These are phyloP conservation scores for Anoplophora glabripennis DNA, from an alignment of 1,140 invertebrate genomes.

Conservation along the genomic window DNA sequence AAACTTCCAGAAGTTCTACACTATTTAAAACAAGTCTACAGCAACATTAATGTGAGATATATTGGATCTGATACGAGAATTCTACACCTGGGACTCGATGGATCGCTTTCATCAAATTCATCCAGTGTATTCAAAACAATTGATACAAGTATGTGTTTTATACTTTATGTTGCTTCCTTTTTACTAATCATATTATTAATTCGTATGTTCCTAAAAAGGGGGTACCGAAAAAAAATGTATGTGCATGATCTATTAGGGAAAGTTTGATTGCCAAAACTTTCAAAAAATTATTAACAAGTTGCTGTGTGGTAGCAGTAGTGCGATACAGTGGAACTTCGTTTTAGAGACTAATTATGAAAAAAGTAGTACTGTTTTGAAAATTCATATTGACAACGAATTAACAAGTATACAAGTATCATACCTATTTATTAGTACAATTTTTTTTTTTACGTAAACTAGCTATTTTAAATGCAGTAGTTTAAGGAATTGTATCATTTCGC, in stretches of 20 bases:
- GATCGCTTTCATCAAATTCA: not conserved
- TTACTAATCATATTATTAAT: conserved; percentile 70
- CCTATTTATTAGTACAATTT: too few species aligned
- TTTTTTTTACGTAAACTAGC: too few species aligned
- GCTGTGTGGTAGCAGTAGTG: not conserved
- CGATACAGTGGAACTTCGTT: not conserved
- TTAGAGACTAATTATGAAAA: too few species aligned
- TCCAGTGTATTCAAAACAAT: conserved; percentile 50
- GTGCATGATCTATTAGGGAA: conserved; percentile 62
- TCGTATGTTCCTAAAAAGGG: conserved; percentile 68
- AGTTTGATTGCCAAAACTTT: conserved; percentile 51
- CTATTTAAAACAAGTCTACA: conserved; percentile 76
- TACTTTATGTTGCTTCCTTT: conserved; percentile 69
- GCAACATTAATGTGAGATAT: conserved; percentile 44
- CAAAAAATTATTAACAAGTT: not conserved
- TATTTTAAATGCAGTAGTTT: too few species aligned
- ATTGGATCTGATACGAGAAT: conserved; percentile 42
- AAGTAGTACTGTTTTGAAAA: too few species aligned
- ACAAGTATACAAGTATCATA: too few species aligned
- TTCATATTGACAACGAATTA: too few species aligned
- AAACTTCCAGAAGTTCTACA: conserved; percentile 66
- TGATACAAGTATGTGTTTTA: conserved; percentile 72
- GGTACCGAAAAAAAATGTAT: conserved; percentile 67
- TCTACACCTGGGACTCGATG: conserved; percentile 31
- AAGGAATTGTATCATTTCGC: too few species aligned